Evolutionary conservation across 1,140 invertebrate species (phyloP).

Genomic region (Pararge aegeria): DNA sequence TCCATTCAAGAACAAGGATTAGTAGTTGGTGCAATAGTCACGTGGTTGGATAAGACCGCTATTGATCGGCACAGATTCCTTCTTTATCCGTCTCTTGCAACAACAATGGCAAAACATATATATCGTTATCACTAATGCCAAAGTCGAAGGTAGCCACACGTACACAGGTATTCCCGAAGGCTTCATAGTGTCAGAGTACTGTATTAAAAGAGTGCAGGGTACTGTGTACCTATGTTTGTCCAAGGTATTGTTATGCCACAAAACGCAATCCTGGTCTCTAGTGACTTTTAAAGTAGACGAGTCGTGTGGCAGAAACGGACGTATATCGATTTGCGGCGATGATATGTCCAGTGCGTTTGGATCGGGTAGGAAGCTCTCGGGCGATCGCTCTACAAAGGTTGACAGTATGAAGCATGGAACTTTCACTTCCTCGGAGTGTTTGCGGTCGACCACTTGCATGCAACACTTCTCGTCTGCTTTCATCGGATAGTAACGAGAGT

Average conservation of each 20-base stretch:
- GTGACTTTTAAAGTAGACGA: slow-evolving; percentile 45
- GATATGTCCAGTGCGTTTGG: slow-evolving; percentile 50
- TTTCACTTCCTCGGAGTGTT: slow-evolving; percentile 52
- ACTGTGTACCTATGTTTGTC: slow-evolving; percentile 46
- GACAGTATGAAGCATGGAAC: slow-evolving; percentile 66
- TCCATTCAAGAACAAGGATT: background rate
- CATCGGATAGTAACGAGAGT: slow-evolving; percentile 41
- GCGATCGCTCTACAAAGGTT: slow-evolving; percentile 47
- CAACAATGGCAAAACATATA: slow-evolving; percentile 52
- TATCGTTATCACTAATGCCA: slow-evolving; percentile 44
- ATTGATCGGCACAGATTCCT: slow-evolving; percentile 49
- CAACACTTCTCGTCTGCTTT: slow-evolving; percentile 55
- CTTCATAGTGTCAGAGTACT: slow-evolving; percentile 65
- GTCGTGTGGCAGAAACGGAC: slow-evolving; percentile 42
- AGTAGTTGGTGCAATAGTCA: slow-evolving; percentile 4
- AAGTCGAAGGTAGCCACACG: slow-evolving; percentile 58
- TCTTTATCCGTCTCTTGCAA: slow-evolving; percentile 45
- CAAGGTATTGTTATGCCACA: slow-evolving; percentile 61
- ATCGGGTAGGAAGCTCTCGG: slow-evolving; percentile 33
- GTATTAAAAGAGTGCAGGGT: slow-evolving; percentile 57
- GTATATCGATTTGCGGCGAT: slow-evolving; percentile 53
- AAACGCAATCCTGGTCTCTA: slow-evolving; percentile 54
- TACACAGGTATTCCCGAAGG: slow-evolving; percentile 61
- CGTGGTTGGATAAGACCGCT: slow-evolving; percentile 3
- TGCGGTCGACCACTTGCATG: slow-evolving; percentile 53